phyloP scores from a whole-genome alignment of 2,888 invertebrate genomes.

The Timema cristinae region DNA sequence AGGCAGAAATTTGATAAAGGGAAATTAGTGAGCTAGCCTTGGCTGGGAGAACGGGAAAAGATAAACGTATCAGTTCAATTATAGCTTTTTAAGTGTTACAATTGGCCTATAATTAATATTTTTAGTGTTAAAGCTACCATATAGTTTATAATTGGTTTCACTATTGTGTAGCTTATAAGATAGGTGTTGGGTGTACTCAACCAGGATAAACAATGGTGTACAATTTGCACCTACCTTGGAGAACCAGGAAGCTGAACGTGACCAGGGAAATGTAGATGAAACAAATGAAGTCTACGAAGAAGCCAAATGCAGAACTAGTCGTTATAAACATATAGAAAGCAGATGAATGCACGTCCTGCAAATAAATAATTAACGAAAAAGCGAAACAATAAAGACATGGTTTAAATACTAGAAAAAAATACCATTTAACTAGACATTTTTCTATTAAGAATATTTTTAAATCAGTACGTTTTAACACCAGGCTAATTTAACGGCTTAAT shows the following conservation, averaged over 20 bases:
- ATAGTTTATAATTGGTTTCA: background rate
- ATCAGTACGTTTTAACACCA: no score
- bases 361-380: background rate
- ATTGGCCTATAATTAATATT: background rate
- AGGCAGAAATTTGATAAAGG: no score
- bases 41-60: no score
- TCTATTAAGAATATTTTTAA: no score
- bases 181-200: background rate
- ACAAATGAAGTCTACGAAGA: slow-evolving; percentile 87
- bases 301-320: slow-evolving; percentile 88
- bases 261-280: slow-evolving; percentile 81
- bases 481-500: no score
- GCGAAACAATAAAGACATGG: no score
- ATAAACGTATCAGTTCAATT: no score
- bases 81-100: no score
- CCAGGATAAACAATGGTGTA: background rate
- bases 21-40: no score
- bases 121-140: background rate
- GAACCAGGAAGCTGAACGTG: slow-evolving; percentile 76
- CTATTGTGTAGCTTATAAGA: background rate
- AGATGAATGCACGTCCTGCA: slow-evolving; percentile 79
- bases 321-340: slow-evolving; percentile 90
- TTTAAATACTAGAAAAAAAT: no score
- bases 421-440: no score
- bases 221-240: slow-evolving; percentile 48